Base-by-base conservation (phyloP, 2,888 invertebrate genomes). In the Catotricha subobsoleta region DNA sequence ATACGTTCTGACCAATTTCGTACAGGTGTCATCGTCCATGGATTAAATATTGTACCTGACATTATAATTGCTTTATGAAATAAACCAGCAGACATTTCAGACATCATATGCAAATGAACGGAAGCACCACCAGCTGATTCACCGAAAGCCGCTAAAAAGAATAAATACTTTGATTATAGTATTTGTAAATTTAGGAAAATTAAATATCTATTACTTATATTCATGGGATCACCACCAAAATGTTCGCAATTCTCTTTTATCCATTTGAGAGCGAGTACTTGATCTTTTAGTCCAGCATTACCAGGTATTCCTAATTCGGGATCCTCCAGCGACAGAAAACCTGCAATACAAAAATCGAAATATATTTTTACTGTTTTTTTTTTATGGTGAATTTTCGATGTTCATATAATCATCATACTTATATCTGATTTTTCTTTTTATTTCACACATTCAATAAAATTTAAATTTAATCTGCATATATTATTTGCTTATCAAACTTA, bases 221-320 rank as follows among this genome's bases (percentile, higher is more conserved):
- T 69, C n/a, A 61, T 52, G 2, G 64, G 58, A 54, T 69, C 65
- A 4, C 69, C 69, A 42, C 66, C 64, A 48, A 69, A 69, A 10
- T 55, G 51, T 5, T 51, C 45, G 19, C 67, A 66, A 47, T 69
- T 68, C 35, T 59, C 55, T 38, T 65, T 57, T 0, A 69, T 60
- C 68, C 68, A 69, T 46, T 60, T 58, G 12, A 69, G 50, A 1
- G 62, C 66, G 52, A 68, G 48, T 2, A 67, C 55, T 53, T 66
- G 65, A 52, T 69, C 69, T 54, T 69, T 68, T 2, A 69, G 53
- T 1, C 65, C 68, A 0, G 67, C 67, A 51, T 69, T 69, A 7
- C 69, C 69, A 6, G 68, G 67, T 23, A 68, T 60, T 40, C 60
- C 55, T 2, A 67, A 43, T 5, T 54, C 50, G 3, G 61, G 54